phyloP scores from a whole-genome alignment of 2,888 invertebrate genomes.

The Altica lythri region DNA sequence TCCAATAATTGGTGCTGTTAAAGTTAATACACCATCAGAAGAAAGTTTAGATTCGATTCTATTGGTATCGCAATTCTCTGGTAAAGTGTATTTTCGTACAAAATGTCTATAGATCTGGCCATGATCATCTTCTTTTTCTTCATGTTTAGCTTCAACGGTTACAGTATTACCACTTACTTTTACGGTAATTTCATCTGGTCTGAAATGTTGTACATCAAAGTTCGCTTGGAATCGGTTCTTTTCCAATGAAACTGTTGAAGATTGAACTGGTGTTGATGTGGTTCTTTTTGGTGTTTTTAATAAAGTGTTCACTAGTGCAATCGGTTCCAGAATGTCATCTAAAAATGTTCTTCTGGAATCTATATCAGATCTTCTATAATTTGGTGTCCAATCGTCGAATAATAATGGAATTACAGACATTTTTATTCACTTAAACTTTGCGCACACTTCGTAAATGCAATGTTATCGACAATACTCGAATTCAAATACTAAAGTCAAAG shows the following conservation, averaged over 20 bases:
- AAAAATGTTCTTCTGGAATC: too few species aligned
- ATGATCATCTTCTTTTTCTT: conserved; percentile 73
- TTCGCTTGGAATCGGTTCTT: conserved; percentile 18
- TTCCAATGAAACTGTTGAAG: not conserved
- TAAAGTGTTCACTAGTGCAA: too few species aligned
- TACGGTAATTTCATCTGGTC: conserved; percentile 34
- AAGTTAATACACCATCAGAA: conserved; percentile 73
- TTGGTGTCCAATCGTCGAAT: conserved; percentile 13
- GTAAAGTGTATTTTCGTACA: conserved; percentile 73
- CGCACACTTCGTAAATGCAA: too few species aligned
- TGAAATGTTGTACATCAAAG: conserved; percentile 34
- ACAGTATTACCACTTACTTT: conserved; percentile 61
- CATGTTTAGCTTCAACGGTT: conserved; percentile 77
- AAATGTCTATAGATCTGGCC: conserved; percentile 80
- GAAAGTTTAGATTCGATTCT: conserved; percentile 75
- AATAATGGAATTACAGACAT: conserved; percentile 25
- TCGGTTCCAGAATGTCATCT: too few species aligned
- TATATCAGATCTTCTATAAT: too few species aligned
- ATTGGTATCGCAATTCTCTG: conserved; percentile 73
- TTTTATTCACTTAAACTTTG: not conserved
- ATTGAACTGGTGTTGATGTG: too few species aligned
- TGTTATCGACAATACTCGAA: too few species aligned
- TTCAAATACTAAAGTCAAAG: too few species aligned
- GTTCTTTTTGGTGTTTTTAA: too few species aligned
- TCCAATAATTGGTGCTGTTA: conserved; percentile 64